Base-by-base conservation (phyloP, 2,113 vertebrate species). In the Panurus biarmicus region DNA sequence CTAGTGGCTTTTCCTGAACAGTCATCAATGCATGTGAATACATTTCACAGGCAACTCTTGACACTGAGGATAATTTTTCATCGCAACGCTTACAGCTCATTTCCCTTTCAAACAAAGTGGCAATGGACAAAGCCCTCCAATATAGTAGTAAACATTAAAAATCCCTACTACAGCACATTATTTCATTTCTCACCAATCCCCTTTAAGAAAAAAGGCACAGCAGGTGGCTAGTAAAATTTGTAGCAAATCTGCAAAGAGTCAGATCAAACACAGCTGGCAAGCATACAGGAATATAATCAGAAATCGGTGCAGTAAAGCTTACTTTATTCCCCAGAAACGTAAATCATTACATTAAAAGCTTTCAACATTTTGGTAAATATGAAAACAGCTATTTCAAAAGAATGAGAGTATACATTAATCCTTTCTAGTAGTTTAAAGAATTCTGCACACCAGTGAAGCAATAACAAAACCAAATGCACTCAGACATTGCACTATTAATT, bases 311-410 rank as follows among this genome's bases (percentile, higher is more conserved):
- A 61, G 23, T 50, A 84, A 69, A 78, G 61, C 89, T 93, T 87
- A 78, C 35, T 95, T 96, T 42, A 89, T 67, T 95, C 57, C 64
- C 50, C 25, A 83, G 78, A 85, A 93, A 69, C 20, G 35, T 35
- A 95, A 92, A 91, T 65, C 62, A 93, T 85, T 72, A 90, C n/a
- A 79, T 62, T 90, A 92, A 92, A 90, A 38, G 76, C 56, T 90
- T 90, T 82, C 35, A 89, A 23, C 25, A 21, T 72, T 71, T 77
- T 57, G 18, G 24, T 67, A 85, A 91, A 70, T 22, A 90, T 2
- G 17, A 56, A 94, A 85, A 58, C 18, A 94, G 29, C 15, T 81
- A 44, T 91, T 95, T 74, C 48, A 71, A 92, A 86, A 91, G 75
- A 75, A 36, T 50, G 20, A 85, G 21, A 82, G 33, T 24, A 61